Evolutionary conservation across 2,113 vertebrate species (phyloP).

Genomic region (Grus americana): DNA sequence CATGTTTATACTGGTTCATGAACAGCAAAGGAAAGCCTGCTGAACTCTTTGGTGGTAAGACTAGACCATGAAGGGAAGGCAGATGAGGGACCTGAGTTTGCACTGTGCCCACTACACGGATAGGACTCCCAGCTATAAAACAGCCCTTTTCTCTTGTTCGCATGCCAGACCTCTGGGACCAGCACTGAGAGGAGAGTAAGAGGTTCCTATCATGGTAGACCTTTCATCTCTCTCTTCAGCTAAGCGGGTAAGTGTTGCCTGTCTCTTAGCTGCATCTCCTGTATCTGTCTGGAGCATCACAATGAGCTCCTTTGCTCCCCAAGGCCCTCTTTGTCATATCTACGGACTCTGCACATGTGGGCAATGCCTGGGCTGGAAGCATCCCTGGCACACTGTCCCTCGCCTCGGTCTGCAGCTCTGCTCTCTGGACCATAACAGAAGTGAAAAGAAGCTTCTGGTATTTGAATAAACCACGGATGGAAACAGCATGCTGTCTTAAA

Average conservation of each 20-base stretch:
- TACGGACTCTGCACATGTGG: background rate
- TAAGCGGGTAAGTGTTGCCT: background rate
- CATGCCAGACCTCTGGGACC: background rate
- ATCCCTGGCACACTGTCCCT: background rate
- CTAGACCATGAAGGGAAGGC: background rate
- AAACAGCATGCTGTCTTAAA: background rate
- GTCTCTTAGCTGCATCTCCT: background rate
- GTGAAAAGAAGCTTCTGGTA: background rate
- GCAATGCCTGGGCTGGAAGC: background rate
- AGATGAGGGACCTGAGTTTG: background rate
- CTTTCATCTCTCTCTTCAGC: background rate
- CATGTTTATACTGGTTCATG: background rate
- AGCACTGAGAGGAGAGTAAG: background rate
- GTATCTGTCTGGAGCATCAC: background rate
- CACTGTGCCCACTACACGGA: fast-evolving
- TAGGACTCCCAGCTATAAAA: background rate
- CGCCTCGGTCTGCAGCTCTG: fast-evolving
- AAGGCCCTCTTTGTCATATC: background rate
- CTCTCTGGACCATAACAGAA: background rate
- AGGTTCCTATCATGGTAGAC: background rate
- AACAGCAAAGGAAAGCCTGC: background rate
- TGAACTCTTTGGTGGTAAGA: background rate
- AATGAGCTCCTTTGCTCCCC: background rate
- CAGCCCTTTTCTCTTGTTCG: background rate
- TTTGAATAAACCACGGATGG: background rate